Evolutionary conservation across 2,113 vertebrate genomes (phyloP), one percentile per base, ranked within the genome.

Genomic region (Syngnathoides biaculeatus): DNA sequence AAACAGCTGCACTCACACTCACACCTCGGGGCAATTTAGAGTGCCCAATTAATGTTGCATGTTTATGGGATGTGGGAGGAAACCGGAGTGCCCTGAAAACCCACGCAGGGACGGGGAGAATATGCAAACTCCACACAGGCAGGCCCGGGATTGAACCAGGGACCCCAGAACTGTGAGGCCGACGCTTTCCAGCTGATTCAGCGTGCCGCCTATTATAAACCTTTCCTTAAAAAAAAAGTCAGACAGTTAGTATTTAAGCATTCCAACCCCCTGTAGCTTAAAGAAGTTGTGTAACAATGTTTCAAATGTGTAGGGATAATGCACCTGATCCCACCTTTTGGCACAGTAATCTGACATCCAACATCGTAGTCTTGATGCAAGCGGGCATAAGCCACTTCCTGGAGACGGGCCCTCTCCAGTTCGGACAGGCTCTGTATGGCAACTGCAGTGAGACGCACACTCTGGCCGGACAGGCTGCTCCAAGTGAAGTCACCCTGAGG

Each of bases 391-490:
- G 95, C 95, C 81, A 98, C 95, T 89, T 96, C 95, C 90, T 96
- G 95, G 57, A 98, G 91, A 45, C 94, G 86, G 70, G 92, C 91
- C 42, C 95, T 89, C 89, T 97, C 95, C 90, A 98, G 86, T 89
- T 98, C 95, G 0, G 95, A 98, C 65, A 98, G 93, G 77, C 94
- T 96, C 76, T 98, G 95, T 75, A 97, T 93, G 70, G 92, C 87
- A 67, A 96, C 95, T 3, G 95, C 93, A 77, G 91, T 91, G 84
- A 98, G 92, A 43, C 92, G 92, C 74, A 98, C 94, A 0, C 93
- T 95, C 88, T 94, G 94, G 43, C 95, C 95, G 24, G 95, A 97
- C 94, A 96, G 93, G 90, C 95, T 95, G 93, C 94, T 96, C 95
- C 95, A 98, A 86, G 95, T 98, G 91, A 94, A 96, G 72, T 96